Conservation (phyloP, 2,113 vertebrate genomes). For the Echinops telfairi region DNA sequence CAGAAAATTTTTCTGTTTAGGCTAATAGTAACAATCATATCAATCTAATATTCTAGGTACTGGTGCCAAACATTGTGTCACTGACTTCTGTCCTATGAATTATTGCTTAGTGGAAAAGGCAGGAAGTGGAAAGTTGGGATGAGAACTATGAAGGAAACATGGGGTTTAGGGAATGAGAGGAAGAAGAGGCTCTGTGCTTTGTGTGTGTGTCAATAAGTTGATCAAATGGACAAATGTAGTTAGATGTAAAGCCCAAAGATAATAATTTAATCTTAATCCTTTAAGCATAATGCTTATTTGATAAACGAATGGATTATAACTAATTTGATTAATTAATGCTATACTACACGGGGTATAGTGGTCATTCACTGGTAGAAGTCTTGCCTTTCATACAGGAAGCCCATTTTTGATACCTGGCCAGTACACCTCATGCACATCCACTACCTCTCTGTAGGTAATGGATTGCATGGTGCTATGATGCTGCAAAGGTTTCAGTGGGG, state of each 20-base stretch:
- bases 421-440: not conserved
- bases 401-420: not conserved
- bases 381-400: not conserved
- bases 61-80: not conserved
- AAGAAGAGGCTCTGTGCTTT: too few species aligned
- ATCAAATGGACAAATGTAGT: too few species aligned
- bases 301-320: constrained; percentile 10
- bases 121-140: not conserved
- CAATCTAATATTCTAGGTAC: not conserved
- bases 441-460: not conserved
- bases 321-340: not conserved
- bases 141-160: too few species aligned
- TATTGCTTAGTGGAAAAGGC: not conserved
- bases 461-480: not conserved
- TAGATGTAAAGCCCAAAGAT: too few species aligned
- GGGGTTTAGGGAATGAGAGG: too few species aligned
- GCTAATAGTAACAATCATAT: not conserved
- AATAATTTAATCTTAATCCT: not conserved
- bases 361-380: not conserved
- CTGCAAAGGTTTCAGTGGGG: not conserved
- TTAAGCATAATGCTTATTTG: not conserved
- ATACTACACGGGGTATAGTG: not conserved
- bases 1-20: not conserved
- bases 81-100: not conserved
- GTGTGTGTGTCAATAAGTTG: too few species aligned